These are phyloP conservation scores for Rhaphigaster nebulosa DNA, from an alignment of 2,888 invertebrate genomes.

Conservation along the genomic window DNA sequence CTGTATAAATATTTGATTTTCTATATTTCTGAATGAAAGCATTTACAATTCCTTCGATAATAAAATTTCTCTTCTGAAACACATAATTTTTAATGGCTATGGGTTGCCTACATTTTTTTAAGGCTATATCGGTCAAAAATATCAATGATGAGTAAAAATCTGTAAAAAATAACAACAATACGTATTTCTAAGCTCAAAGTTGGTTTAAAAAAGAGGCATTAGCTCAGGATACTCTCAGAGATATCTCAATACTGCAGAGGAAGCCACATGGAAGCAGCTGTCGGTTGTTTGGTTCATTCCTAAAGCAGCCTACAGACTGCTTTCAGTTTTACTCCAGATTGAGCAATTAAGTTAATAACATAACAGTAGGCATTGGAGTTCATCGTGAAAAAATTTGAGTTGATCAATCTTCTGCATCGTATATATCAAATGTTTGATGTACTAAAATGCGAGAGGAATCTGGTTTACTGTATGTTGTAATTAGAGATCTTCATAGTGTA, in stretches of 20 bases:
- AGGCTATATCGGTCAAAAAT: no score
- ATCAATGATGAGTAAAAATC: no score
- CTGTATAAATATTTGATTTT: no score
- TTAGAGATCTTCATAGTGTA: no score
- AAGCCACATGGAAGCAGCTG: conserved; percentile 32
- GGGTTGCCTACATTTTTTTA: no score
- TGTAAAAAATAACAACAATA: no score
- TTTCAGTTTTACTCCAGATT: no score
- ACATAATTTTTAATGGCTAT: no score
- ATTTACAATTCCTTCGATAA: no score
- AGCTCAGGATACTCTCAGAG: background rate
- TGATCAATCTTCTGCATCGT: no score
- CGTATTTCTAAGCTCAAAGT: background rate
- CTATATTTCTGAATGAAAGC: no score
- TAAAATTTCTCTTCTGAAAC: no score
- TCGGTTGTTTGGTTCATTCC: background rate
- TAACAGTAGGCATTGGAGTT: background rate
- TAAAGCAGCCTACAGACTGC: background rate
- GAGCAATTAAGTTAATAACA: background rate
- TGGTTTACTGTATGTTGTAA: background rate
- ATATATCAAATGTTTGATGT: background rate
- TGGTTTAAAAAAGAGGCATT: background rate
- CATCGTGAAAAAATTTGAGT: background rate
- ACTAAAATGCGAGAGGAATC: background rate
- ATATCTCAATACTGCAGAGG: background rate